Conservation (phyloP, 1,140 invertebrate species). For the Arctopsyche grandis region DNA sequence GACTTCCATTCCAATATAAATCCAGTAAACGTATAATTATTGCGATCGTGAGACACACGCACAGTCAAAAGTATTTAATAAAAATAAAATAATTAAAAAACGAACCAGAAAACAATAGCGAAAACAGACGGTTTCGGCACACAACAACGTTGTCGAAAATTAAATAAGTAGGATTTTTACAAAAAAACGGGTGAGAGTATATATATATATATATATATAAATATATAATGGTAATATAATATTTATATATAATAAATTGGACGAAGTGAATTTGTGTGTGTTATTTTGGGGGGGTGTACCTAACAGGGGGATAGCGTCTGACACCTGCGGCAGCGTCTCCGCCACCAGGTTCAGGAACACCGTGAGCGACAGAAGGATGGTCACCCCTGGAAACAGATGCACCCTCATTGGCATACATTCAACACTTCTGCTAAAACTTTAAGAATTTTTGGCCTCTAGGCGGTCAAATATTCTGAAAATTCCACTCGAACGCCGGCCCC, state of each 20-base stretch:
- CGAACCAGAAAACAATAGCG: constrained; percentile 39
- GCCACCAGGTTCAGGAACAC: constrained; percentile 98
- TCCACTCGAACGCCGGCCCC: too few relatives aligned
- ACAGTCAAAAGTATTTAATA: not conserved
- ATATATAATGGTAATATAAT: not conserved
- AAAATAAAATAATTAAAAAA: constrained; percentile 50
- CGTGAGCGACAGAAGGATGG: constrained; percentile 99
- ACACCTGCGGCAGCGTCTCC: constrained; percentile 94
- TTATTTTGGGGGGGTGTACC: constrained; percentile 71
- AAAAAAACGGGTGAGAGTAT: not conserved
- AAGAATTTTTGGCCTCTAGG: not conserved
- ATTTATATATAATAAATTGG: constrained; percentile 1
- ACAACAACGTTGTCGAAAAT: constrained; percentile 49
- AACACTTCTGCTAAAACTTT: constrained; percentile 10
- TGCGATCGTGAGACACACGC: too few relatives aligned
- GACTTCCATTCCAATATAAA: too few relatives aligned
- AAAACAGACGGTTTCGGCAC: constrained; percentile 43
- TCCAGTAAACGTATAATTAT: too few relatives aligned
- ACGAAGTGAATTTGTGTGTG: constrained; percentile 46
- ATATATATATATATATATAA: constrained; percentile 1
- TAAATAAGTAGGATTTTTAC: not conserved
- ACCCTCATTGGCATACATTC: constrained; percentile 56
- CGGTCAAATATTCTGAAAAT: not conserved
- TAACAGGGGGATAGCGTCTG: constrained; percentile 94
- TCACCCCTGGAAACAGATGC: constrained; percentile 92